Percentiles rank a stretch among this genome's conserved stretches.
Evolutionary conservation across 2,113 vertebrate species (phyloP).

Genomic region (Campylomormyrus tamandua): DNA sequence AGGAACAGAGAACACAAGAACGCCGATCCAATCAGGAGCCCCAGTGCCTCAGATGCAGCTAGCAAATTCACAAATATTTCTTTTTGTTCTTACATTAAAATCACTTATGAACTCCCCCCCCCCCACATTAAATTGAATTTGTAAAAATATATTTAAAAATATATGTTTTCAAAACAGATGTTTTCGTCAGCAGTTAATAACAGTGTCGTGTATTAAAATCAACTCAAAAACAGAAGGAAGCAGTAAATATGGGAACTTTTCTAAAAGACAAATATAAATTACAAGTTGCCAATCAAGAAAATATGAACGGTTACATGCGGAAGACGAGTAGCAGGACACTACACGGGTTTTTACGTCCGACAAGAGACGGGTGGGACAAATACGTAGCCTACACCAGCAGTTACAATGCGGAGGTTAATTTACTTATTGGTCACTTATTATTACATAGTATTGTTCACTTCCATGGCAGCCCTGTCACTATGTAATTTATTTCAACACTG

Average conservation of each 20-base stretch:
- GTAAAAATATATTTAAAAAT: background rate
- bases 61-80: background rate
- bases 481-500: background rate
- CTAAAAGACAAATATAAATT: background rate
- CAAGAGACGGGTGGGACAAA: background rate
- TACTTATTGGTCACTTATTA: background rate
- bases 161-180: background rate
- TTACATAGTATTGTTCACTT: background rate
- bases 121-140: background rate
- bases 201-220: background rate
- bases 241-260: background rate
- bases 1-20: background rate
- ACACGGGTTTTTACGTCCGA: background rate
- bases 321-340: conserved; percentile 7
- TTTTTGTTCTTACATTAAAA: background rate
- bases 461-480: background rate
- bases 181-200: background rate
- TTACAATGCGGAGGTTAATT: background rate
- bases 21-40: background rate
- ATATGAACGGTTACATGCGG: conserved; percentile 11
- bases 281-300: background rate
- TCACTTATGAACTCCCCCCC: background rate
- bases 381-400: background rate
- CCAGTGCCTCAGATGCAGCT: background rate
- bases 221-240: background rate